phyloP scores from a whole-genome alignment of 2,888 invertebrate genomes.

The Rhorus exstirpatorius region DNA sequence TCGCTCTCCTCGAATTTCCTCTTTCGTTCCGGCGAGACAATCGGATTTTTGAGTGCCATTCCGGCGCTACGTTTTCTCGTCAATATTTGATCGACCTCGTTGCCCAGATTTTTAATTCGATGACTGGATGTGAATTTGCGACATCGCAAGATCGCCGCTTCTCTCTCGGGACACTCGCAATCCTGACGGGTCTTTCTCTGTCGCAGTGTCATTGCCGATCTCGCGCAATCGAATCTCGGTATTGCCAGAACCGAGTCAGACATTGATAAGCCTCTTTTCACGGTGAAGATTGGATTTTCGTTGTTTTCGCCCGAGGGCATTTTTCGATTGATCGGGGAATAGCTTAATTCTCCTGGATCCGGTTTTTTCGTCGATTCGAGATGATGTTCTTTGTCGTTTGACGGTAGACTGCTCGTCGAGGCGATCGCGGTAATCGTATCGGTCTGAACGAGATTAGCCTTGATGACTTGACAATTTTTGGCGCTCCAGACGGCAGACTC shows the following conservation, averaged over 20 bases:
- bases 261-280: slow-evolving; percentile 30
- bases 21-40: slow-evolving; percentile 32
- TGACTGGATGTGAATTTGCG: slow-evolving; percentile 55
- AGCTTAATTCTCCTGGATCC: slow-evolving; percentile 11
- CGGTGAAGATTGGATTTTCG: background rate
- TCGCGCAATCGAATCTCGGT: slow-evolving; percentile 5
- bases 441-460: slow-evolving; percentile 50
- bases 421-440: slow-evolving; percentile 27
- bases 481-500: slow-evolving; percentile 12
- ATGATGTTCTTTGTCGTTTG: background rate
- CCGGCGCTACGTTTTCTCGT: slow-evolving; percentile 50
- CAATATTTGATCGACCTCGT: slow-evolving; percentile 52
- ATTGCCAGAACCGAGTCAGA: slow-evolving; percentile 43
- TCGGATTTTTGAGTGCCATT: slow-evolving; percentile 15
- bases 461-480: slow-evolving; percentile 29
- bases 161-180: background rate
- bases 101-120: slow-evolving; percentile 37
- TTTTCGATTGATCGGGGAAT: slow-evolving; percentile 5
- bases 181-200: slow-evolving; percentile 33
- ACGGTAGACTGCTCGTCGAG: slow-evolving; percentile 20
- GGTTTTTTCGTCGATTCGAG: slow-evolving; percentile 28
- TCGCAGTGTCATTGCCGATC: slow-evolving; percentile 23
- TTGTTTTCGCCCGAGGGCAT: background rate
- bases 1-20: slow-evolving; percentile 19
- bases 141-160: slow-evolving; percentile 9